Conservation (phyloP, 2,113 vertebrate genomes). For the Rhynchopsitta pachyrhyncha region DNA sequence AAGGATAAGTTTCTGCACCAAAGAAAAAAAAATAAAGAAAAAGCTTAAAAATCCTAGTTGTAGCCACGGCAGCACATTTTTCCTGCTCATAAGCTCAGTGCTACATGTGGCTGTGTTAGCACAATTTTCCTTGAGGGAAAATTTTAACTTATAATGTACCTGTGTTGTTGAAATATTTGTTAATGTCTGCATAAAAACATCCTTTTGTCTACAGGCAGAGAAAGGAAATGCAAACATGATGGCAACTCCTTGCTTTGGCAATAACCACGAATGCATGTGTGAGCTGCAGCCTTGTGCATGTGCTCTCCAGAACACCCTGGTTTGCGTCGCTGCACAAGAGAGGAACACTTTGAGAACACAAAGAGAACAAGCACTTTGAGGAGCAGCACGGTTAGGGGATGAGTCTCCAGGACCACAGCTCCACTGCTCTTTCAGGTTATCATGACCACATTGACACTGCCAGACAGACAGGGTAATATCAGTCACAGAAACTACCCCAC, state of each 20-base stretch:
- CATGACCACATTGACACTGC: accelerated
- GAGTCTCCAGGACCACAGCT: not conserved
- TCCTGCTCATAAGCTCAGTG: not conserved
- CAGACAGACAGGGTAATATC: not conserved
- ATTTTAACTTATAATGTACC: not conserved
- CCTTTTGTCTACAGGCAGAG: not conserved
- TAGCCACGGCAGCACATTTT: not conserved
- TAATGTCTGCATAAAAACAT: not conserved
- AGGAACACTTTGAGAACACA: not conserved
- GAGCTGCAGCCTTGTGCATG: not conserved
- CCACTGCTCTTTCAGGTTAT: not conserved
- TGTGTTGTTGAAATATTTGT: not conserved
- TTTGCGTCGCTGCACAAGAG: not conserved
- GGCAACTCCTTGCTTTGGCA: not conserved
- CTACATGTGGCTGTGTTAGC: not conserved
- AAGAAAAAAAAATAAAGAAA: not conserved
- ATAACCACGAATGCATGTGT: not conserved
- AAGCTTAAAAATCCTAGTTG: not conserved
- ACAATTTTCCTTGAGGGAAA: not conserved
- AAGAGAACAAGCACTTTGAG: not conserved
- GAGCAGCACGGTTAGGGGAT: not conserved
- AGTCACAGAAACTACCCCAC: not conserved
- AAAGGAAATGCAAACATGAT: not conserved
- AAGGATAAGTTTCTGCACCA: not conserved
- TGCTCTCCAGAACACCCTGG: not conserved